A percentile compares a stretch with the other conserved stretches of the same genome.
These are phyloP conservation scores for Mesodorylaimus sp. DNA, from an alignment of 2,888 invertebrate genomes.

Conservation along the genomic window DNA sequence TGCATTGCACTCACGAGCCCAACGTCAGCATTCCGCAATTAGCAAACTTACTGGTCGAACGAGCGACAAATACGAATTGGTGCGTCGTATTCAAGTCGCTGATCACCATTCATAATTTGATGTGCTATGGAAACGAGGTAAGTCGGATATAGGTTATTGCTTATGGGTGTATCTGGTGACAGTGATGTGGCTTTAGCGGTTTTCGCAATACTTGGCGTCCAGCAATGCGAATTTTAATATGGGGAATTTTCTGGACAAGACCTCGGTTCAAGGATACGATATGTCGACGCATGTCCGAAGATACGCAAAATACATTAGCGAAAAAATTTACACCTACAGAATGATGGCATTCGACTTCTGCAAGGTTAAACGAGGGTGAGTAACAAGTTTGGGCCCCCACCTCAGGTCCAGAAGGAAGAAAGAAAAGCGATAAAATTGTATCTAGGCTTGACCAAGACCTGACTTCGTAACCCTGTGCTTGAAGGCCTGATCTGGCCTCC, in stretches of 20 bases:
- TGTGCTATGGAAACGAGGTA: constrained; percentile 99
- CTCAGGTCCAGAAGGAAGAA: too few relatives aligned
- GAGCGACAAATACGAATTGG: constrained; percentile 95
- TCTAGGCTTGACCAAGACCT: too few relatives aligned
- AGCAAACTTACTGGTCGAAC: constrained; percentile 89
- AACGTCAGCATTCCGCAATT: constrained; percentile 98
- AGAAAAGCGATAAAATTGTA: too few relatives aligned
- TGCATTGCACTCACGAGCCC: constrained; percentile 98
- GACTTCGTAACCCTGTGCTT: too few relatives aligned
- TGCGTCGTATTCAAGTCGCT: constrained; percentile 95
- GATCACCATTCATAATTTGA: constrained; percentile 91
- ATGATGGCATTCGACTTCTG: constrained; percentile 99
- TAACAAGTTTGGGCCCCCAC: too few relatives aligned
- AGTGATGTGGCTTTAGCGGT: constrained; percentile 67
- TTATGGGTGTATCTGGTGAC: too few relatives aligned
- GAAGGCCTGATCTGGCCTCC: too few relatives aligned
- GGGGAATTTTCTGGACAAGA: constrained; percentile 88
- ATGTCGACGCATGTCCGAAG: constrained; percentile 98
- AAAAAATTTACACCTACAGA: constrained; percentile 94
- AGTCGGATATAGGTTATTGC: constrained; percentile 6
- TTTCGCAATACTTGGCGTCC: constrained; percentile 97
- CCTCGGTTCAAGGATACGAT: constrained; percentile 93
- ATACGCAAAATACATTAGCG: constrained; percentile 96
- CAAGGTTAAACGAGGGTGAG: constrained; percentile 94
- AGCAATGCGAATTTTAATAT: constrained; percentile 98